Evolutionary conservation across 92 coral and sea anemone species (phyloP).

Genomic region (Pocillopora grandis): DNA sequence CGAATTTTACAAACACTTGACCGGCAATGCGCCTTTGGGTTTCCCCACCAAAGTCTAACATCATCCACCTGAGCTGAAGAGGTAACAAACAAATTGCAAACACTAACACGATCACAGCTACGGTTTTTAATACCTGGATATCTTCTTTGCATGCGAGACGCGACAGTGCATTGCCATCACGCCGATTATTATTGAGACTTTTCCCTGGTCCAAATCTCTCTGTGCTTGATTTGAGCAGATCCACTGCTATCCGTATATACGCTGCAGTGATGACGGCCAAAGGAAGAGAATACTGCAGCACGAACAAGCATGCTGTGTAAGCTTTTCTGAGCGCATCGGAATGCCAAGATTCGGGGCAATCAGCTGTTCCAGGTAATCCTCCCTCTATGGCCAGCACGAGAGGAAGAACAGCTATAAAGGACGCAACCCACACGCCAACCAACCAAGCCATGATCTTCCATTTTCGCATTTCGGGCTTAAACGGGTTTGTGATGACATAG

Average conservation of each 20-base stretch:
- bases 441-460: conserved; percentile 63
- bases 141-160: conserved; percentile 69
- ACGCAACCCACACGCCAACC: conserved; percentile 62
- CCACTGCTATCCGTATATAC: conserved; percentile 80
- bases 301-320: conserved; percentile 75
- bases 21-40: conserved; percentile 42
- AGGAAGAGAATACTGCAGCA: conserved; percentile 84
- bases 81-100: conserved; percentile 93
- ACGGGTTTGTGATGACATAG: conserved; percentile 82
- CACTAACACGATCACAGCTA: conserved; percentile 79
- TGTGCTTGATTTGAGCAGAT: conserved; percentile 56
- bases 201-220: conserved; percentile 46
- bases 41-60: conserved; percentile 77
- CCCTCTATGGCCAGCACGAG: conserved; percentile 51
- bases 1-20: conserved; percentile 52
- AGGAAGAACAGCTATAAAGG: conserved; percentile 64
- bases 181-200: conserved; percentile 26
- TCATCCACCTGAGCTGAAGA: conserved; percentile 85
- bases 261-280: conserved; percentile 72
- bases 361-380: conserved; percentile 1
- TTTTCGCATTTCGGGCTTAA: conserved; percentile 71
- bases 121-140: conserved; percentile 81
- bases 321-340: conserved; percentile 35
- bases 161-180: conserved; percentile 5
- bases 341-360: conserved; percentile 76